Evolutionary conservation across 64 coral and sea anemone genomes (phyloP), one percentile per base, ranked within the genome.

Genomic region (Orbicella faveolata): DNA sequence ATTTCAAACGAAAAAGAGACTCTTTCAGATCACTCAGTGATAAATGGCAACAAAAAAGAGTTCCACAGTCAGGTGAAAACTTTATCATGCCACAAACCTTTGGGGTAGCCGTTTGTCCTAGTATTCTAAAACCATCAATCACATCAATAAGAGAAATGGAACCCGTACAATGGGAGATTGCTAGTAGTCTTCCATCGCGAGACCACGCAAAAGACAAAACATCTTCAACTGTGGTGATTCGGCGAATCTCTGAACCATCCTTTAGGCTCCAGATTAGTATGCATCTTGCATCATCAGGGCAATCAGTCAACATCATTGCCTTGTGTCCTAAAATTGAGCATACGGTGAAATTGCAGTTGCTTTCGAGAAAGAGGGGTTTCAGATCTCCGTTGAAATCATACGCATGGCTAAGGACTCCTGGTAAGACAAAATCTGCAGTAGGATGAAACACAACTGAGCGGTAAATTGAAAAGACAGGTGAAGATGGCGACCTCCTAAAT

Each of bases 281-380:
- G 63, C 80, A 83, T 83, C 48, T 83, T 0, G 61, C 19, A 83
- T 83, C 19, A 3, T 66, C 17, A 21, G 80, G 80, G 21, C 80
- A 67, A 35, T 83, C 80, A 66, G 61, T 83, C 4, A 83, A 7
- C 2, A 83, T 65, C 35, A n/a, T n/a, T 10, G n/a, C 25, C 3
- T 39, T 20, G 19, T 44, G 1, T 10, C 34, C 61, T 2, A 8
- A 66, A 41, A 83, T n/a, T 37, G 61, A 66, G 35, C 80, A 83
- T 1, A 67, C 62, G 10, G 33, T 11, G 61, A 83, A 83, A 14
- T 1, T 83, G 18, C 80, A 83, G 2, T 48, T 23, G 20, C 80
- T 83, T 36, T 35, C 8, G 3, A 1, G 61, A 48, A 83, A 83
- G 48, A 83, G 35, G 2, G 14, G 19, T 15, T 83, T 66, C 6